Base-by-base conservation (phyloP, 2,888 invertebrate genomes). In the Drosophila dives region DNA sequence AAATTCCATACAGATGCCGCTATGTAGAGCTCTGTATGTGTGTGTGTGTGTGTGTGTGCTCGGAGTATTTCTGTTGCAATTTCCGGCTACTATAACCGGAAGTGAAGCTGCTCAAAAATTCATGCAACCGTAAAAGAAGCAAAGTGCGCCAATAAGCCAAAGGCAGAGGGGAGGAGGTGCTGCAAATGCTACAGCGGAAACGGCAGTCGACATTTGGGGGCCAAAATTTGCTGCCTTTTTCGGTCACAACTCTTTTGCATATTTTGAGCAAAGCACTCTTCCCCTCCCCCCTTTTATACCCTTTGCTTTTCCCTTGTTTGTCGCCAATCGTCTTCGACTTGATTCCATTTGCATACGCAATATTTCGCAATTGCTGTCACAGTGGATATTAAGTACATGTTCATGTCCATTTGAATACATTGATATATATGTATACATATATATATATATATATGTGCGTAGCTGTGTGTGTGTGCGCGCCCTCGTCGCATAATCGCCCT, bases 111-210 rank as follows among this genome's bases (percentile, higher is more conserved):
- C 75, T 86, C 86, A 86, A 81, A 86, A 88, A 88, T 86, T 72
- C 83, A 81, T 81, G 83, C 88, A 83, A 75, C 86, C 80, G 82
- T 88, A 88, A 88, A 88, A 86, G 80, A 77, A 83, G 81, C 77
- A 81, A 81, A 83, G 85, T 80, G 75, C 83, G 77, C 77, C 87
- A 86, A 86, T 85, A 85, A 87, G 71, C 58, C 69, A 56, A 33
- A 32, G 23, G 59, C 62, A 63, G n/a, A 20, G 50, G 53, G 53
- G 17, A 29, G 17, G 26, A 17, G 49, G 5, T 15, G 4, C 8
- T 3, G 45, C 23, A 59, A 68, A 56, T 29, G 54, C 45, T 51
- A 17, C 26, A 58, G 26, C 63, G 69, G 69, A 67, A 72, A 60
- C 26, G 45, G 29, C 50, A 67, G 58, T 56, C 63, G 29, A 48